These are phyloP conservation scores for Puffinus mauretanicus DNA, from an alignment of 2,113 vertebrate species.

Conservation along the genomic window DNA sequence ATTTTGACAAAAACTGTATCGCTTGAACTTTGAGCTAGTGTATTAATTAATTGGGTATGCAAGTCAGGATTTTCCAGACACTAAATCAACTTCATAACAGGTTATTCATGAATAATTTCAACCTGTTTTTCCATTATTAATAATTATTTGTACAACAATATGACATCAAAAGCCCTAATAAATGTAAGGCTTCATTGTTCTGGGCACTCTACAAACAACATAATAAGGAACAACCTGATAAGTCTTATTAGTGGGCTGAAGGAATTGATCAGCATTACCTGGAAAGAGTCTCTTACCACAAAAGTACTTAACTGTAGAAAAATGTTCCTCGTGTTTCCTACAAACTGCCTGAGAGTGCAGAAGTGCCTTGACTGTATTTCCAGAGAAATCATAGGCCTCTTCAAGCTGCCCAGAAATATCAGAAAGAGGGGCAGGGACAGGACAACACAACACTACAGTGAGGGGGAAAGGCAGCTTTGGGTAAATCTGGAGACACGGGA, in stretches of 20 bases:
- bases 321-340: background rate
- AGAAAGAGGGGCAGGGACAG: background rate
- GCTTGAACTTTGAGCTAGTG: background rate
- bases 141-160: conserved; percentile 47
- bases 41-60: conserved; percentile 40
- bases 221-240: background rate
- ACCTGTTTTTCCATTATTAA: conserved; percentile 38
- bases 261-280: background rate
- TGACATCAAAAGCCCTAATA: conserved; percentile 3
- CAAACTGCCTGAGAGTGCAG: background rate
- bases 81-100: conserved; percentile 26
- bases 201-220: background rate
- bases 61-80: background rate
- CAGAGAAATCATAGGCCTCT: background rate
- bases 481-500: background rate
- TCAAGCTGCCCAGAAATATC: background rate
- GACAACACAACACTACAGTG: rapidly evolving
- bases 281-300: background rate
- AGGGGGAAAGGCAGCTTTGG: background rate
- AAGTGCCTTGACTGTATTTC: background rate
- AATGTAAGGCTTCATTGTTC: conserved; percentile 13
- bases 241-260: background rate
- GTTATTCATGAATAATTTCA: conserved; percentile 49
- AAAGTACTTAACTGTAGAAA: background rate
- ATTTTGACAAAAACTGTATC: background rate